Percentiles rank a stretch among this genome's conserved stretches.
phyloP scores from a whole-genome alignment of 2,113 vertebrate species.

The Siniperca knerii region DNA sequence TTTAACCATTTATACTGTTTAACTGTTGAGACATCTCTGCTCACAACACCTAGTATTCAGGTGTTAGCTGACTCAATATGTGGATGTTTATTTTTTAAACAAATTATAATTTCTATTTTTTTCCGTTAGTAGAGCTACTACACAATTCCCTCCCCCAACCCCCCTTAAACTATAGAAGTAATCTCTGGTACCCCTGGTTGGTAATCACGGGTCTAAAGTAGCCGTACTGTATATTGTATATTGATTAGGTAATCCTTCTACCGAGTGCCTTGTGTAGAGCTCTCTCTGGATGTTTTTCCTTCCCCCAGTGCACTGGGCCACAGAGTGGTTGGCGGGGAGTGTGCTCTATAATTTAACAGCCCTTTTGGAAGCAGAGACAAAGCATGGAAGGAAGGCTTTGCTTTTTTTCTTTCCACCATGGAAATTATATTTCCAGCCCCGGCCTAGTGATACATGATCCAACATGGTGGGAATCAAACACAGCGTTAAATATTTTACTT shows the following conservation, averaged over 20 bases:
- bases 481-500: conserved; percentile 22
- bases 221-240: background rate
- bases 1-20: no score
- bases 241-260: conserved; percentile 10
- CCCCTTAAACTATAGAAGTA: background rate
- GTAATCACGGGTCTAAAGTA: background rate
- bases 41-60: no score
- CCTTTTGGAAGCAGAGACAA: conserved; percentile 35
- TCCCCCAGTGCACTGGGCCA: conserved; percentile 38
- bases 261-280: background rate
- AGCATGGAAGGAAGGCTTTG: conserved; percentile 23
- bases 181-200: background rate
- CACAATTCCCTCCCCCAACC: no score
- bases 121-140: no score
- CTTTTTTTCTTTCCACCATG: conserved; percentile 6
- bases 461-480: conserved; percentile 27
- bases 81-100: no score
- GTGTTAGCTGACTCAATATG: no score
- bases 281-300: conserved; percentile 27
- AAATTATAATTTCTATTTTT: no score
- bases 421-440: conserved; percentile 27
- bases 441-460: conserved; percentile 30
- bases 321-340: conserved; percentile 5
- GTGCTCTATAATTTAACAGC: conserved; percentile 47
- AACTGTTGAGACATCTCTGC: no score